Conservation (phyloP, 1,140 invertebrate species). For the Zophobas atratus region DNA sequence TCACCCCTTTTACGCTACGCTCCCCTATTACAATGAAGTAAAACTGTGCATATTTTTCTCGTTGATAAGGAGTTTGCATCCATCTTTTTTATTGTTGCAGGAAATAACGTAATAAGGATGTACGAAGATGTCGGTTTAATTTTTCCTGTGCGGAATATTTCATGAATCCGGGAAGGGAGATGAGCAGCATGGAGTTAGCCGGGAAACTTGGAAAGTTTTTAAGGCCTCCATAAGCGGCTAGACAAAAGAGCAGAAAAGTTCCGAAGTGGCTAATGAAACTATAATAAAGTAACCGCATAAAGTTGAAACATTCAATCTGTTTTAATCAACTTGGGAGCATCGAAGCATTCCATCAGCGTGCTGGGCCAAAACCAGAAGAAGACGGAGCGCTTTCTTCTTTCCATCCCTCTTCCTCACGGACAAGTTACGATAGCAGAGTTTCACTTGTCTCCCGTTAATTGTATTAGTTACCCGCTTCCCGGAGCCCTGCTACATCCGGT, state of each 20-base stretch:
- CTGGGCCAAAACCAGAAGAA: conserved; percentile 26
- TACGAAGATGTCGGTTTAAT: not conserved
- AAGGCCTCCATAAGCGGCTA: conserved; percentile 40
- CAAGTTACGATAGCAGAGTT: conserved; percentile 68
- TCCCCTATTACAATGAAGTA: too few species aligned
- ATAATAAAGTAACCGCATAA: conserved; percentile 66
- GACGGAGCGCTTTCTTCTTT: conserved; percentile 3
- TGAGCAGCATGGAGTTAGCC: not conserved
- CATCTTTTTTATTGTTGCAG: not conserved
- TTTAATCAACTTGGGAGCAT: conserved; percentile 67
- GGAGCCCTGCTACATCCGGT: conserved; percentile 61
- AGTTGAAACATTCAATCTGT: conserved; percentile 68
- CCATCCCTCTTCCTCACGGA: conserved; percentile 47
- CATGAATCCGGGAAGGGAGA: conserved; percentile 4
- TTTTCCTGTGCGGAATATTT: conserved; percentile 5
- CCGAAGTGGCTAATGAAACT: conserved; percentile 64
- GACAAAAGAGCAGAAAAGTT: conserved; percentile 54
- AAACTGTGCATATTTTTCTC: too few species aligned
- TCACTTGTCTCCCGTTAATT: conserved; percentile 69
- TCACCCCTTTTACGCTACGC: too few species aligned
- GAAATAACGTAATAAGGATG: not conserved
- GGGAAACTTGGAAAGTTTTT: not conserved
- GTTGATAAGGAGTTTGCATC: too few species aligned
- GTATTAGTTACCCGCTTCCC: conserved; percentile 67
- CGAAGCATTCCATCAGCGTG: conserved; percentile 62